Percentiles rank a stretch among this genome's conserved stretches.
phyloP scores from a whole-genome alignment of 2,113 vertebrate species.

The Gambusia affinis region DNA sequence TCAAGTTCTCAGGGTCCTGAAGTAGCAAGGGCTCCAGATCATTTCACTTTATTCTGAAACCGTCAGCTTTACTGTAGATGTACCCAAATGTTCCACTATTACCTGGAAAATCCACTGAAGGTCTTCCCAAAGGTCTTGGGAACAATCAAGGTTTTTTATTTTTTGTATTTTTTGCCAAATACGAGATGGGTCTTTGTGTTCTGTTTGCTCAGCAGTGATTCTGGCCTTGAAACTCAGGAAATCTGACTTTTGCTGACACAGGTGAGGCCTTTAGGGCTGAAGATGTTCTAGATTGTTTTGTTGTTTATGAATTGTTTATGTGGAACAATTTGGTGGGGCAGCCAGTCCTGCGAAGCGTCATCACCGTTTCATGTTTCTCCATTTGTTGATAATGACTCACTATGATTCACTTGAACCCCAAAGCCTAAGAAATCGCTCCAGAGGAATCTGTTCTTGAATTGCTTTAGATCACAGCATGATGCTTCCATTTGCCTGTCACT shows the following conservation, averaged over 20 bases:
- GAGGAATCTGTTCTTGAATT: neutral
- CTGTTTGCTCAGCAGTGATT: neutral
- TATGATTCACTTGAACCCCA: neutral
- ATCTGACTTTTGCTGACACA: neutral
- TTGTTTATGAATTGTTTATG: neutral
- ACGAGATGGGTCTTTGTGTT: neutral
- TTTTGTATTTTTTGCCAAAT: neutral
- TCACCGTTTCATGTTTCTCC: neutral
- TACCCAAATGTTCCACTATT: no score
- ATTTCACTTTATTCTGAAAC: no score
- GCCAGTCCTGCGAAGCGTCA: neutral
- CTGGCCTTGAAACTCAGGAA: neutral
- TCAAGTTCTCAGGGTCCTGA: no score
- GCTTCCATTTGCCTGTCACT: neutral
- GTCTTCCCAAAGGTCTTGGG: neutral
- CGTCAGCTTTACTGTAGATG: no score
- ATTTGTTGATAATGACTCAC: neutral
- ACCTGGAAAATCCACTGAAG: no score
- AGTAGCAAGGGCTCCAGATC: no score
- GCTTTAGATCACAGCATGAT: neutral
- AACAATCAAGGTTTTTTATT: neutral
- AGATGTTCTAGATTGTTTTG: neutral
- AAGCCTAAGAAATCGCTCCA: neutral
- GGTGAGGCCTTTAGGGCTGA: no score
- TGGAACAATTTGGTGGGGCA: neutral